Conservation (phyloP, 2,113 vertebrate genomes). For the Pteropus alecto region DNA sequence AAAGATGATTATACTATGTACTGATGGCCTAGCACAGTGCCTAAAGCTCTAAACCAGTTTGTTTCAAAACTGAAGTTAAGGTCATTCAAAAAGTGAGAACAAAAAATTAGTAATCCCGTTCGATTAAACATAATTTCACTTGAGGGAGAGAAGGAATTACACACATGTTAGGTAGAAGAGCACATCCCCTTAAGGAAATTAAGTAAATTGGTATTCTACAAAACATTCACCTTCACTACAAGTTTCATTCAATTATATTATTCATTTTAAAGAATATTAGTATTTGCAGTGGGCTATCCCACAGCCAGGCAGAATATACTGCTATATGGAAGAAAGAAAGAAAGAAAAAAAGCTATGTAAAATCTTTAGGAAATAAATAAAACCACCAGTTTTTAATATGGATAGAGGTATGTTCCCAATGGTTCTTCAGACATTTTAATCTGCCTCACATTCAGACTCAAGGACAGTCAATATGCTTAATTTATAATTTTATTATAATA, state of each 20-base stretch:
- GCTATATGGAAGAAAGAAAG: background rate
- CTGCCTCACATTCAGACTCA: background rate
- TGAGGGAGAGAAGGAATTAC: background rate
- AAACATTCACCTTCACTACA: background rate
- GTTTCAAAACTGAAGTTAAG: slow-evolving; percentile 7
- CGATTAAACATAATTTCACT: background rate
- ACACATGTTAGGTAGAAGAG: background rate
- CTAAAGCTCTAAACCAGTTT: background rate
- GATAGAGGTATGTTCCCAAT: background rate
- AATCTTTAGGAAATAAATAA: background rate
- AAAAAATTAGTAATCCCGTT: background rate
- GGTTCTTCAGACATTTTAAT: background rate
- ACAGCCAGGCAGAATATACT: background rate
- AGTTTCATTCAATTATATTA: background rate
- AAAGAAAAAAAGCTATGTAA: background rate
- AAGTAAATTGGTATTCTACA: background rate
- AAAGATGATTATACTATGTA: background rate
- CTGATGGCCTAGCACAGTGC: background rate
- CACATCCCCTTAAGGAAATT: background rate
- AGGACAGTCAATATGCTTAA: background rate
- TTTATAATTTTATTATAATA: background rate
- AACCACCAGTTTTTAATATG: background rate
- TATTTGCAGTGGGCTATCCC: background rate
- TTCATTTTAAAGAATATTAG: background rate
- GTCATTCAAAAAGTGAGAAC: background rate